Evolutionary conservation across 2,888 invertebrate species (phyloP), one percentile per base, ranked within the genome.

Genomic region (Malacosoma neustria): DNA sequence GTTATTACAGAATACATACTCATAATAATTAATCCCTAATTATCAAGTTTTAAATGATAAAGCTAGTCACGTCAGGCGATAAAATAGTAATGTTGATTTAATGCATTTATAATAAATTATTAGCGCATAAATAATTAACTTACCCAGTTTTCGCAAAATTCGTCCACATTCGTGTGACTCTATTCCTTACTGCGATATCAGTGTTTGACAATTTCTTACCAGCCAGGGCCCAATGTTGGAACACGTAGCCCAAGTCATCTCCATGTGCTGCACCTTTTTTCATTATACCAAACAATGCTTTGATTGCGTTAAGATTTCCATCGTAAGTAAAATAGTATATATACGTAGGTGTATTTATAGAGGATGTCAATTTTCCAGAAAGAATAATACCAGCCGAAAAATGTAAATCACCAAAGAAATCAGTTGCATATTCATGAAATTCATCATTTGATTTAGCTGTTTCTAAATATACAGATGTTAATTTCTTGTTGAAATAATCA

Each of bases 101-200:
- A n/a, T n/a, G n/a, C n/a, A n/a, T n/a, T n/a, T n/a, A n/a, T n/a
- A n/a, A n/a, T n/a, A n/a, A n/a, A n/a, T n/a, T n/a, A n/a, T n/a
- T n/a, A n/a, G n/a, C n/a, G n/a, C n/a, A n/a, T n/a, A n/a, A n/a
- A n/a, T n/a, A n/a, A 22, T 31, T 11, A 30, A 48, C 55, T 45
- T 56, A 75, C 77, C 68, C 51, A 30, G 55, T 56, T 54, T 71
- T 77, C 2, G 69, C 71, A 41, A 75, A 70, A 41, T 68, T 51
- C 0, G 73, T 69, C 68, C 71, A 73, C 58, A 77, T 52, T 34
- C 54, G 64, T 1, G 59, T 55, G 29, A 72, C 44, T 38, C 51
- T 49, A n/a, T 49, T 46, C 39, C 54, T 48, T 2, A 61, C 47
- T 29, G 53, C 30, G 30, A 43, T 41, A 34, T 59, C 53, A 30